Evolutionary conservation across 2,888 invertebrate genomes (phyloP).

Genomic region (Unio delphinus): DNA sequence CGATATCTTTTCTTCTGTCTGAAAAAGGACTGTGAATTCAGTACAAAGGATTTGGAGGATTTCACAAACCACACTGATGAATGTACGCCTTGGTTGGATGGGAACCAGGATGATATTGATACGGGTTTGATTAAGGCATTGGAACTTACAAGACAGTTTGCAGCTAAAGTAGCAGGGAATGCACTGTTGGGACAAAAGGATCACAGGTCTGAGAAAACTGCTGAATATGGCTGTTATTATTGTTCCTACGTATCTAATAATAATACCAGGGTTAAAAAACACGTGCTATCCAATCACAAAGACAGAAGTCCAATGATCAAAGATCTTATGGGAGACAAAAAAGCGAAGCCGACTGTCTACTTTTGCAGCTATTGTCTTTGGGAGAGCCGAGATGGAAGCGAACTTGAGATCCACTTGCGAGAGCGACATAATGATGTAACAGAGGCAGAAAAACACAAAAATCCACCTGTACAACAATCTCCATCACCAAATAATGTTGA

Average conservation of each 20-base stretch:
- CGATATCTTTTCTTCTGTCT: constrained; percentile 55
- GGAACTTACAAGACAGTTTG: constrained; percentile 35
- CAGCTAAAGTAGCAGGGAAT: constrained; percentile 30
- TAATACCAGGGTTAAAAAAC: constrained; percentile 46
- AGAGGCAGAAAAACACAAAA: not conserved
- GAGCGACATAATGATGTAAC: constrained; percentile 25
- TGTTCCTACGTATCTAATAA: constrained; percentile 44
- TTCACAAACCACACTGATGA: constrained; percentile 47
- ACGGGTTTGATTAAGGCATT: constrained; percentile 32
- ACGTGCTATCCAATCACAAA: constrained; percentile 42
- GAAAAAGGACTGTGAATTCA: constrained; percentile 49
- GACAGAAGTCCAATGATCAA: constrained; percentile 33
- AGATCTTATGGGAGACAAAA: constrained; percentile 32
- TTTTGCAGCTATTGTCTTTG: constrained; percentile 49
- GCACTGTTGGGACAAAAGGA: constrained; percentile 22
- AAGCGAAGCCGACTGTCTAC: constrained; percentile 31
- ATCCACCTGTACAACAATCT: not conserved
- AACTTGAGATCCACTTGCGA: constrained; percentile 31
- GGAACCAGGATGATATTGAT: constrained; percentile 28
- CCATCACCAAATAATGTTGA: not conserved
- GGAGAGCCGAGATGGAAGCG: constrained; percentile 40
- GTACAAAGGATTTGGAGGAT: constrained; percentile 41
- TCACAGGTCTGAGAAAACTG: constrained; percentile 21
- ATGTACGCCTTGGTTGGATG: constrained; percentile 48
- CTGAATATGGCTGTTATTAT: constrained; percentile 49